phyloP scores from a whole-genome alignment of 2,113 vertebrate genomes.

The Puffinus mauretanicus region DNA sequence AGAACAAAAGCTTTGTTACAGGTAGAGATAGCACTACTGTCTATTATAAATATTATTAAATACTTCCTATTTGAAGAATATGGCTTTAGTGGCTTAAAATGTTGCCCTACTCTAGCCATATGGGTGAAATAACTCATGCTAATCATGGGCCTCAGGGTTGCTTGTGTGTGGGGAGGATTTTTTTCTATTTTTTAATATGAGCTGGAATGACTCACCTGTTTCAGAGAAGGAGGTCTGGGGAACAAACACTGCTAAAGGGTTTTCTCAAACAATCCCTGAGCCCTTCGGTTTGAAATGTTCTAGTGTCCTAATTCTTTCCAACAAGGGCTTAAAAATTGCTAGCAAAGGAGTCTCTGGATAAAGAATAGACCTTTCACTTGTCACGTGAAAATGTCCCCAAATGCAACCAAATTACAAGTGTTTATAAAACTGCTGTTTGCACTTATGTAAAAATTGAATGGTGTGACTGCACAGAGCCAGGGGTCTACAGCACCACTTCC shows the following conservation, averaged over 20 bases:
- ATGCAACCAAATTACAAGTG: neutral
- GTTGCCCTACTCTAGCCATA: neutral
- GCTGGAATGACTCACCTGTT: constrained; percentile 9
- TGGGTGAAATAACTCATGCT: neutral
- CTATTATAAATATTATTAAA: neutral
- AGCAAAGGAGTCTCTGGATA: neutral
- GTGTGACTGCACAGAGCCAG: neutral
- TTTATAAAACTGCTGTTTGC: neutral
- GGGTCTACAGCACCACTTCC: neutral
- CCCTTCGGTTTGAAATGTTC: neutral
- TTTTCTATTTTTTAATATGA: neutral
- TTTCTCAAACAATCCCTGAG: neutral
- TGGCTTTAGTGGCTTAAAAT: neutral
- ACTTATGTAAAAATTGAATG: neutral
- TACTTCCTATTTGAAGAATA: neutral
- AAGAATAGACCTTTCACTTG: neutral
- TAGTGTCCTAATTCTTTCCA: neutral
- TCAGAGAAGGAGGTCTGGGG: neutral
- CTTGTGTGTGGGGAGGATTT: neutral
- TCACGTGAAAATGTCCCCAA: neutral
- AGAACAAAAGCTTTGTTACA: neutral
- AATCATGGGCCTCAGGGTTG: neutral
- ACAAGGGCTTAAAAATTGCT: neutral
- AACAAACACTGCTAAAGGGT: neutral
- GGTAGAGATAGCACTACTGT: neutral